Base-by-base conservation (phyloP, 2,797 vertebrate species). In the Lepus townsendii region DNA sequence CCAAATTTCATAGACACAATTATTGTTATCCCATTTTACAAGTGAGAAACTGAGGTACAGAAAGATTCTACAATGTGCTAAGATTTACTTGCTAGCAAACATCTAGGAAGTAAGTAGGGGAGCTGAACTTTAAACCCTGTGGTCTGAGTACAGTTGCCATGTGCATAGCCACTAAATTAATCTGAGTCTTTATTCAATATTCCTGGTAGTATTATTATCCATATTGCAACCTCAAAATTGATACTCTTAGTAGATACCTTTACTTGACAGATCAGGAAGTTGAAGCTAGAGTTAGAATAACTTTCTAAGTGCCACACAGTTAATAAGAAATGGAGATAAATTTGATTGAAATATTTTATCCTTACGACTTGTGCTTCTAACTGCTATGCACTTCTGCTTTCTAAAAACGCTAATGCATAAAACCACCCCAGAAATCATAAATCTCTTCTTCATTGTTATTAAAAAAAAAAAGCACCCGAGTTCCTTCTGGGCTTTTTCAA, bases 401-500 rank as follows among this genome's bases (percentile, higher is more conserved):
- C 69, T 92, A 72, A 83, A 60, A 87, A 83, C 60, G 60, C n/a
- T 91, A 47, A 63, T 10, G 2, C 14, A 75, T 73, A 14, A 52
- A 91, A 89, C 65, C 38, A 35, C 20, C 20, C 35, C 63, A 83
- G 60, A 96, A 88, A 78, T 62, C 26, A 89, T 75, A 76, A 54
- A 32, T 86, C 30, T 87, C 35, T 32, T 91, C 7, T 79, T 71
- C n/a, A 57, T 30, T 94, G 50, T 47, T 71, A 17, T 66, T 5
- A 7, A 20, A 10, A 73, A 77, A 66, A 89, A 85, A 65, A 69
- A 42, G 83, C 42, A 90, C 57, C 54, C n/a, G 1, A 16, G 38
- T 92, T 94, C 38, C 62, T 79, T 38, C 62, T 72, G 63, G 20
- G n/a, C 77, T 95, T 95, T 85, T 22, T 32, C 92, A 22, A 50